Conservation (phyloP, 1,140 invertebrate species). For the Thrips palmi region DNA sequence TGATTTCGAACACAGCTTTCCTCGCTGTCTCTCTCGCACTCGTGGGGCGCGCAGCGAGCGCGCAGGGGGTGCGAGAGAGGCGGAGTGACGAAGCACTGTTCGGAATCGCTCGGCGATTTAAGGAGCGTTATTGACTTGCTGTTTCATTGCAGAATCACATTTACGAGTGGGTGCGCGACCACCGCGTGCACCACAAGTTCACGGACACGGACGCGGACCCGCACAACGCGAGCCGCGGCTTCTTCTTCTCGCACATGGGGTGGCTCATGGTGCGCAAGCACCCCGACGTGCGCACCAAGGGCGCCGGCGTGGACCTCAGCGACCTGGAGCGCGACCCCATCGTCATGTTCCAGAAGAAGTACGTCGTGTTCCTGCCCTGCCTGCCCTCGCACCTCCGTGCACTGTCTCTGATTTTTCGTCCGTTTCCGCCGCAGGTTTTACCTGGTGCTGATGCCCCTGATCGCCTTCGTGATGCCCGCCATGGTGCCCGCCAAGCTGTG, state of each 20-base stretch:
- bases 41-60: too few relatives aligned
- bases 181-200: constrained; percentile 82
- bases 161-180: constrained; percentile 63
- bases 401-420: neutral
- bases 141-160: constrained; percentile 52
- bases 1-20: too few relatives aligned
- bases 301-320: constrained; percentile 58
- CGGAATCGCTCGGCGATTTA: too few relatives aligned
- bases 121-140: too few relatives aligned
- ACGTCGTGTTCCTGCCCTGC: constrained; percentile 7
- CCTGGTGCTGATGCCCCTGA: constrained; percentile 42
- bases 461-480: constrained; percentile 63
- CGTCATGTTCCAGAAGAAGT: constrained; percentile 41
- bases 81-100: too few relatives aligned
- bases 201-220: constrained; percentile 83
- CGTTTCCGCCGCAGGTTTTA: constrained; percentile 46
- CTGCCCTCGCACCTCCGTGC: constrained; percentile 1
- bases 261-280: constrained; percentile 79
- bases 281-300: constrained; percentile 62
- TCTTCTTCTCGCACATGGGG: constrained; percentile 86
- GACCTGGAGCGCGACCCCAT: constrained; percentile 57
- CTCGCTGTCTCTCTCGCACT: too few relatives aligned
- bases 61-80: too few relatives aligned
- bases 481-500: constrained; percentile 47
- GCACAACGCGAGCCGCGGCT: constrained; percentile 47